These are phyloP conservation scores for Parapristionchus giblindavisi DNA, from an alignment of 2,888 invertebrate species.

Conservation along the genomic window DNA sequence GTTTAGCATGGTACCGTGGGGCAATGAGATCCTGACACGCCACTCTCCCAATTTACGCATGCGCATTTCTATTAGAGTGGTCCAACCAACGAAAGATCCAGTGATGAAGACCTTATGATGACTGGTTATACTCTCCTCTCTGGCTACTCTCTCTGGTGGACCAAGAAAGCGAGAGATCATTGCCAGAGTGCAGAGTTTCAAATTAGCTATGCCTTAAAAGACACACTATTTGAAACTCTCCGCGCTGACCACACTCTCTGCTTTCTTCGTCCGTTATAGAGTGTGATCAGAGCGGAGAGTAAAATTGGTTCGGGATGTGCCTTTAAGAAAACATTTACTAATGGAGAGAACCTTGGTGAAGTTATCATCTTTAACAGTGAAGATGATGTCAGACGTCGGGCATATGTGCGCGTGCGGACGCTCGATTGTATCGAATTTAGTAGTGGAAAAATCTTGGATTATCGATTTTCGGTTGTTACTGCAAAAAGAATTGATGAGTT, in stretches of 20 bases:
- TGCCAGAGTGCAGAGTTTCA: too few species aligned
- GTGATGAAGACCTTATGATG: conserved; percentile 8
- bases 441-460: conserved; percentile 21
- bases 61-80: conserved; percentile 12
- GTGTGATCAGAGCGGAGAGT: too few species aligned
- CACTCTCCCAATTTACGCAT: neutral
- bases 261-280: too few species aligned
- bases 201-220: too few species aligned
- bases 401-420: conserved; percentile 14
- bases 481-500: too few species aligned
- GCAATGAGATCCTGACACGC: conserved; percentile 20
- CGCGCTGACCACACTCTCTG: too few species aligned
- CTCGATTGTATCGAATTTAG: neutral
- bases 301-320: too few species aligned
- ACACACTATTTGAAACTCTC: too few species aligned
- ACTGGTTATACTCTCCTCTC: too few species aligned
- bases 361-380: conserved; percentile 11
- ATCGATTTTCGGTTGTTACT: conserved; percentile 21
- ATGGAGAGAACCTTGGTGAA: conserved; percentile 5
- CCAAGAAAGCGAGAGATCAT: too few species aligned
- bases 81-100: conserved; percentile 14
- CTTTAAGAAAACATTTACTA: too few species aligned
- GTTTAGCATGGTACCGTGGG: neutral
- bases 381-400: conserved; percentile 30
- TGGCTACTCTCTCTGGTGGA: too few species aligned